A percentile compares a stretch with the other conserved stretches of the same genome.
phyloP scores from a whole-genome alignment of 2,113 vertebrate species.

The Mobula hypostoma region DNA sequence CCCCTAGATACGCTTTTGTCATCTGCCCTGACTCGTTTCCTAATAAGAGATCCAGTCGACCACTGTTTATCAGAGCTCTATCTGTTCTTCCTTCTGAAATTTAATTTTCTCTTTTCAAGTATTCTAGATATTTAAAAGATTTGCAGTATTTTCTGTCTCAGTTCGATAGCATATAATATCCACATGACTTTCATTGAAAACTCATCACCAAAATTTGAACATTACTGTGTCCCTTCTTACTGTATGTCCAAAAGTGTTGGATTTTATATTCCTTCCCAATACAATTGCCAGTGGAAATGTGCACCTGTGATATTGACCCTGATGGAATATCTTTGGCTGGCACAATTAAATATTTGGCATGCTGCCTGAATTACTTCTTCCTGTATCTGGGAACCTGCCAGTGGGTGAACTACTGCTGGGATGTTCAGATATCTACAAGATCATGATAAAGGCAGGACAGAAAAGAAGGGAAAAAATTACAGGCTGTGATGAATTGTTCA shows the following conservation, averaged over 20 bases:
- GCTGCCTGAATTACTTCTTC: neutral
- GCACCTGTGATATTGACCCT: neutral
- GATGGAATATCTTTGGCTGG: neutral
- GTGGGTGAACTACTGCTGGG: neutral
- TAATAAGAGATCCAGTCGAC: no score
- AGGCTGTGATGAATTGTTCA: neutral
- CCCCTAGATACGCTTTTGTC: no score
- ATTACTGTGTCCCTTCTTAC: neutral
- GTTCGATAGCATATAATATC: neutral
- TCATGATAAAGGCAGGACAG: neutral
- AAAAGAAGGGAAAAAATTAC: neutral
- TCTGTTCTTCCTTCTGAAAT: no score
- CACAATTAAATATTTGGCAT: neutral
- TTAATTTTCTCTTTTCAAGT: neutral
- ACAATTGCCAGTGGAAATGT: constrained; percentile 5
- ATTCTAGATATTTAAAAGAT: neutral
- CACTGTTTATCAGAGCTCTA: no score
- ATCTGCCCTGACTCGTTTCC: no score
- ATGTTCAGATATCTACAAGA: neutral
- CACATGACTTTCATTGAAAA: neutral
- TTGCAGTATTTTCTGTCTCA: neutral
- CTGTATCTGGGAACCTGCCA: neutral
- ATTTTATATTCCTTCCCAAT: neutral
- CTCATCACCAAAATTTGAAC: neutral
- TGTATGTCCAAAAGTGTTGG: neutral